Evolutionary conservation across 2,113 vertebrate genomes (phyloP), one percentile per base, ranked within the genome.

Genomic region (Tachuris rubrigastra): DNA sequence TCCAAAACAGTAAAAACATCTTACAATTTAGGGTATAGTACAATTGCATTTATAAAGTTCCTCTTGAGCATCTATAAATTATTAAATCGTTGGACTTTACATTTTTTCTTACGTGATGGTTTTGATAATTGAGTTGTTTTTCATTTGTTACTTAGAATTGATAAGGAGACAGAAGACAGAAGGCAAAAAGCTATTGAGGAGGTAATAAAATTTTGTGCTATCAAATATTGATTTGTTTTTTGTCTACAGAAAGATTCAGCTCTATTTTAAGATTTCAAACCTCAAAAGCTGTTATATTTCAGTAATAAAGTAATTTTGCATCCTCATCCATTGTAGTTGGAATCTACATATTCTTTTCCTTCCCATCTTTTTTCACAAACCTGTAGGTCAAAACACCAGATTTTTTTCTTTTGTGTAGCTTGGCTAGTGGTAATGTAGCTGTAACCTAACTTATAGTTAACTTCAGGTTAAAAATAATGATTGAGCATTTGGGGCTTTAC

Each of bases 181-280:
- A 98, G 98, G 91, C 99, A 99, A 95, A 98, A 98, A 97, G 99
- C 99, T 35, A 99, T 99, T 93, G 99, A 99, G 95, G 99, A 99
- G 98, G 99, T 99, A 98, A 98, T 89, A 78, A 83, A 90, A 31
- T 44, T 93, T 66, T 33, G 2, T 71, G 23, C 27, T 84, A 14
- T 83, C 60, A 78, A 37, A 12, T 63, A 62, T 2, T 80, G 47
- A 30, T 88, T 76, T 73, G 12, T 44, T 46, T 77, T 69, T 77
- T 69, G 35, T 23, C 12, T 66, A 23, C 58, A 59, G 56, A 78
- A 60, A 56, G 8, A 35, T 62, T 14, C 19, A 12, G 0, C 0
- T 81, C 7, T 87, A 5, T 87, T 49, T 50, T 1, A 87, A 44
- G 5, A 66, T 82, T 89, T 94, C 25, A 73, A 82, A 95, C 47